Conservation (phyloP, 2,797 vertebrate species). For the Muscicapa comitata region DNA sequence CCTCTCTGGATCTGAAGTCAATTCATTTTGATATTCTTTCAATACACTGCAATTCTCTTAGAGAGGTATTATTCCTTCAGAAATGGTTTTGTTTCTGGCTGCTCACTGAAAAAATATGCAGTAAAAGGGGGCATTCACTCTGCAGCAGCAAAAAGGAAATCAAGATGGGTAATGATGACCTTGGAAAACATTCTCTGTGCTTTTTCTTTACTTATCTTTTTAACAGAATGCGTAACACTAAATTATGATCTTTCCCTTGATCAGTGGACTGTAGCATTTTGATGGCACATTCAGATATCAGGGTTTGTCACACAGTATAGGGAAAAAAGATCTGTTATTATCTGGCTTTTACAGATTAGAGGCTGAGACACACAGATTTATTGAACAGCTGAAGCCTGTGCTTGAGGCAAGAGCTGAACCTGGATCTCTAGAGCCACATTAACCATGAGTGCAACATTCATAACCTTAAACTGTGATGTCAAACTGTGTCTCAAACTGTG, state of each 20-base stretch:
- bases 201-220: neutral
- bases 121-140: neutral
- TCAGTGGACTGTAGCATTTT: neutral
- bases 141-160: neutral
- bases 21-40: neutral
- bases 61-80: neutral
- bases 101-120: neutral
- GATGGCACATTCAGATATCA: neutral
- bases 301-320: neutral
- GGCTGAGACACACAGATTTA: neutral
- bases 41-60: neutral
- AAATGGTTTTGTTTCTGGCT: neutral
- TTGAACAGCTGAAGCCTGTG: neutral
- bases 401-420: neutral
- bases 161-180: neutral
- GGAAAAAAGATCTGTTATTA: neutral
- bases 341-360: neutral
- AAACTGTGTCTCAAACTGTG: neutral
- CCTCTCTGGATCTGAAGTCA: neutral
- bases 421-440: conserved; percentile 9
- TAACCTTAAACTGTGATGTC: neutral
- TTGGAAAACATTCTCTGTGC: neutral
- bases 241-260: neutral
- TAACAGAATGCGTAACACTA: neutral
- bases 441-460: neutral